These are phyloP conservation scores for Caenorhabditis sp. DNA, from an alignment of 2,888 invertebrate genomes.

Conservation along the genomic window DNA sequence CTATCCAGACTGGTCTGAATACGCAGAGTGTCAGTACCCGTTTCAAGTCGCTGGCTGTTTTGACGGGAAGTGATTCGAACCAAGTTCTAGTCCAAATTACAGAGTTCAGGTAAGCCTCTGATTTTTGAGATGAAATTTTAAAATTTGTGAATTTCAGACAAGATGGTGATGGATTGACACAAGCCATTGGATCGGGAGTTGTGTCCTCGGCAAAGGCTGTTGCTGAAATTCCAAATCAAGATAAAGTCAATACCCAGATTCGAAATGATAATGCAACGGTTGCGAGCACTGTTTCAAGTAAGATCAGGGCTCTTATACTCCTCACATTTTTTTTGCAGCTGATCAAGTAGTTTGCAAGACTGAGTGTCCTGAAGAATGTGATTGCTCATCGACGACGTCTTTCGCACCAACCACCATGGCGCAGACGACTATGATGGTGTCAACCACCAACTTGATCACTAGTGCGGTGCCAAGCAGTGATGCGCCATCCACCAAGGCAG, in stretches of 20 bases:
- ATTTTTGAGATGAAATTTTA: too few species aligned
- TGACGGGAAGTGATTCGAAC: not conserved
- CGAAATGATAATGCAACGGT: not conserved
- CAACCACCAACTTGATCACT: too few species aligned
- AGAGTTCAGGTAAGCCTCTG: conserved; percentile 15
- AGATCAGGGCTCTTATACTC: not conserved
- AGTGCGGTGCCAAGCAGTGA: not conserved
- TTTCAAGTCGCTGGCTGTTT: conserved; percentile 8
- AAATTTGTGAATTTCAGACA: too few species aligned
- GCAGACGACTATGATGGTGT: conserved; percentile 7
- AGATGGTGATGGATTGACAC: not conserved
- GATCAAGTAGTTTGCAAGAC: not conserved
- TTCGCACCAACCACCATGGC: not conserved
- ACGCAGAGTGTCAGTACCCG: not conserved
- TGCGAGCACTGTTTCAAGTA: not conserved
- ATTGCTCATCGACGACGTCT: not conserved
- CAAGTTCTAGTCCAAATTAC: conserved; percentile 13
- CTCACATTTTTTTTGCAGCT: not conserved
- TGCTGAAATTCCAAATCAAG: conserved; percentile 1
- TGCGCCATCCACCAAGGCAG: conserved; percentile 13
- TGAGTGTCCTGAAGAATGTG: not conserved
- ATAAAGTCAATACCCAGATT: not conserved
- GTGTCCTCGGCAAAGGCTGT: conserved; percentile 9
- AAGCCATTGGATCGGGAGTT: conserved; percentile 8
- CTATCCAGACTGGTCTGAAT: conserved; percentile 23